A percentile compares a stretch with the other conserved stretches of the same genome.
These are phyloP conservation scores for Drosophila varians DNA, from an alignment of 1,140 invertebrate species.

Conservation along the genomic window DNA sequence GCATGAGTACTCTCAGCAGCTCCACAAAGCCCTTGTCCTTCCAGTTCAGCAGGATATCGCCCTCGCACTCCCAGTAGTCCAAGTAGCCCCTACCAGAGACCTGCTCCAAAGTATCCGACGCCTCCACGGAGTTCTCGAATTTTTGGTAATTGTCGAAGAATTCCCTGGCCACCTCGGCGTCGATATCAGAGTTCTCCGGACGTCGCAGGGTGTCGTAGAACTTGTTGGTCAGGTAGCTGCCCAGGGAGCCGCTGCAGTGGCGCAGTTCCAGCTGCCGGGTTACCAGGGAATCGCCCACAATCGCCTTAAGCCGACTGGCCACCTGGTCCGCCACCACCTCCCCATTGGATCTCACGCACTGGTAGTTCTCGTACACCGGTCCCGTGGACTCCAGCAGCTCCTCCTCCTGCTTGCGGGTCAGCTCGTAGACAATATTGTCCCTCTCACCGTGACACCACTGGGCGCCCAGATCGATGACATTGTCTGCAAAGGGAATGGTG, in stretches of 20 bases:
- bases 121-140: slow-evolving; percentile 86
- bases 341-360: slow-evolving; percentile 83
- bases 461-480: slow-evolving; percentile 91
- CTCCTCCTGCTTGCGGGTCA: slow-evolving; percentile 86
- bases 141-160: slow-evolving; percentile 86
- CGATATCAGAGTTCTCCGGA: slow-evolving; percentile 72
- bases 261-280: slow-evolving; percentile 69
- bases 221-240: slow-evolving; percentile 84
- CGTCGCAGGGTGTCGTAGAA: slow-evolving; percentile 71
- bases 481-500: slow-evolving; percentile 86
- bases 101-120: slow-evolving; percentile 86
- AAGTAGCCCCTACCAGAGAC: slow-evolving; percentile 85
- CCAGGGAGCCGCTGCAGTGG: slow-evolving; percentile 81
- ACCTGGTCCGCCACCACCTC: slow-evolving; percentile 76
- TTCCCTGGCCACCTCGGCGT: slow-evolving; percentile 78
- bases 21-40: slow-evolving; percentile 86
- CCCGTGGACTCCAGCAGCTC: slow-evolving; percentile 84
- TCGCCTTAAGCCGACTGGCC: slow-evolving; percentile 68
- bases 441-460: slow-evolving; percentile 92
- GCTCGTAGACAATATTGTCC: slow-evolving; percentile 88
- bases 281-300: slow-evolving; percentile 73
- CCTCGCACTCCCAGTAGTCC: slow-evolving; percentile 86
- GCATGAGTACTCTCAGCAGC: slow-evolving; percentile 86
- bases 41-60: slow-evolving; percentile 87
- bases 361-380: slow-evolving; percentile 69